Base-by-base conservation (phyloP, 2,113 vertebrate genomes). In the Hyperopisus bebe region DNA sequence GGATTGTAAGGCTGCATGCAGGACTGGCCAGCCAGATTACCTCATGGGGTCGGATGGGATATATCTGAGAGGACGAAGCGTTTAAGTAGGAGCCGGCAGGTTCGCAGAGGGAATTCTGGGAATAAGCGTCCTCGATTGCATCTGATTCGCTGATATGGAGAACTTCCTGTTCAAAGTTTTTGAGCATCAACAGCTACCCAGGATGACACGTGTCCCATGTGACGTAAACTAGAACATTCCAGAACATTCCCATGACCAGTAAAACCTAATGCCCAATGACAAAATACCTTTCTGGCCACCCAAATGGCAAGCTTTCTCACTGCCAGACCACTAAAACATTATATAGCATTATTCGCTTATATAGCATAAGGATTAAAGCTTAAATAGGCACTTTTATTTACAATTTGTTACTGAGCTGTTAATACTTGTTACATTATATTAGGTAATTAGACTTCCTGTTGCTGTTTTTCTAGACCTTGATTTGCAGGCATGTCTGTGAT, bases 121-220 rank as follows among this genome's bases (percentile, higher is more conserved):
- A 90, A 89, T 94, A 93, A 83, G 95, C 92, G 92, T 94, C 96
- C 93, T 93, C 93, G 92, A 94, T 92, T 92, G 96, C 93, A 92
- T 97, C 97, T 91, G 96, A 94, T 92, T 97, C 96, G 74, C 96
- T 97, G 96, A 96, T 96, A 93, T 96, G 96, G 89, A 97, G 97
- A 84, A 94, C 94, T 50, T 96, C 97, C 97, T 98, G 97, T 95
- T 95, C 92, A 94, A 90, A 95, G 50, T 58, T 94, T 95, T 31
- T 92, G 93, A 94, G 92, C 90, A 90, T 91, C 90, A 92, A 89
- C 87, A 90, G 35, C 89, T 92, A 44, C 50, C 50, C 51, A 83
- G 6, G 39, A 89, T 13, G 44, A 17, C 50, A 42, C 17, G n/a
- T 13, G 35, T 21, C 11, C 80, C 11, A 10, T 2, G 24, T 84